A percentile compares a stretch with the other conserved stretches of the same genome.
phyloP scores from a whole-genome alignment of 2,113 vertebrate genomes.

The Dendrocopos noguchii region DNA sequence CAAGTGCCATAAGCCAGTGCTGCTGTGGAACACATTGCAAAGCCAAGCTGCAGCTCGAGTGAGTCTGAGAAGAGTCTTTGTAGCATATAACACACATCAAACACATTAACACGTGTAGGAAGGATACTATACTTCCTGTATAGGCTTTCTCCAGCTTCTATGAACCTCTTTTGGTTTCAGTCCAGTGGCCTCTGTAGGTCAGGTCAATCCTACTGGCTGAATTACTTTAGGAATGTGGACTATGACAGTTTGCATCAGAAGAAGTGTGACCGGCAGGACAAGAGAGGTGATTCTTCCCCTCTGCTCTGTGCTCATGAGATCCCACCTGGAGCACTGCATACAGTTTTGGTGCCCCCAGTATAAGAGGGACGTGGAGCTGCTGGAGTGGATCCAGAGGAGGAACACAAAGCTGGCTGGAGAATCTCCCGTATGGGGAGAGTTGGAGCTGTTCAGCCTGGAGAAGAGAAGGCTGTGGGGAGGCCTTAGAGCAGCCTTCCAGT shows the following conservation, averaged over 20 bases:
- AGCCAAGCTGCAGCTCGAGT: neutral
- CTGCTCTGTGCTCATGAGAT: no score
- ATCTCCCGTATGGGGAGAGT: no score
- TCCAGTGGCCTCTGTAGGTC: neutral
- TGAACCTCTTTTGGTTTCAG: neutral
- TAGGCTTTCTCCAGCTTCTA: neutral
- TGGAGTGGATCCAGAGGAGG: no score
- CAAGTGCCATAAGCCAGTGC: neutral
- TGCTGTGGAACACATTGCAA: neutral
- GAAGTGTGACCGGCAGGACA: no score
- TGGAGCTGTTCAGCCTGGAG: no score
- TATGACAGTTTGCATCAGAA: neutral
- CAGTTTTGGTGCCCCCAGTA: no score
- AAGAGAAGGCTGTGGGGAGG: no score
- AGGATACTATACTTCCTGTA: accelerated
- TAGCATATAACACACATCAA: neutral
- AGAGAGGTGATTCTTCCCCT: no score
- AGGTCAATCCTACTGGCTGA: neutral
- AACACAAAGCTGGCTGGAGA: no score
- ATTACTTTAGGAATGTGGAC: neutral
- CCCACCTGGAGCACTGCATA: no score
- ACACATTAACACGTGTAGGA: neutral
- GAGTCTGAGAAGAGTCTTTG: neutral
- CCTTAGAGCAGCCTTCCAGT: no score
- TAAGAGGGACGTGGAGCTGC: no score